Base-by-base conservation (phyloP, 2,888 invertebrate genomes). In the Lasiommata megera region DNA sequence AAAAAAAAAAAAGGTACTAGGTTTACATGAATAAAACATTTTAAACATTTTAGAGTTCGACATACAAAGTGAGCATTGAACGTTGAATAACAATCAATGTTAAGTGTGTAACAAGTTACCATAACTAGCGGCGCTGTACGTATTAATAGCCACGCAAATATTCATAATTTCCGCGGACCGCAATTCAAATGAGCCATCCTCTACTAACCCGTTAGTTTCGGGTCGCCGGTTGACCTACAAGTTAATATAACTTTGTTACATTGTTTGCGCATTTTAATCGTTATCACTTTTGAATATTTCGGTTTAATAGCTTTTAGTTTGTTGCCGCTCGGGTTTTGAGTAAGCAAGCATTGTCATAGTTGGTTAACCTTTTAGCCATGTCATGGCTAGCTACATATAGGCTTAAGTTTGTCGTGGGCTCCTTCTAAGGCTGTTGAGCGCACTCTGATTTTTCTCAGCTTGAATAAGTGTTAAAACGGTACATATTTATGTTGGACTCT, bases 131-230 rank as follows among this genome's bases (percentile, higher is more conserved):
- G 12, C 62, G 63, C 64, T 64, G 63, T 60, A n/a, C n/a, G n/a
- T n/a, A 71, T 74, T 76, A 74, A 76, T 74, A 71, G 68, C 67
- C 67, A 74, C 72, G 70, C 70, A 76, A 77, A 79, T 79, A 79
- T 80, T 78, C 76, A 80, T 78, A 77, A 63, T 63, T 78, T 69
- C 71, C 65, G 67, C 74, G 69, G 72, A 76, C 73, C 68, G 73
- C 70, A 74, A 82, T 80, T 80, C 74, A 82, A 83, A 83, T 82
- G 71, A 60, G 74, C 70, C 59, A 71, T 71, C 29, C 16, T 16
- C 28, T n/a, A n/a, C n/a, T 12, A 31, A n/a, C 77, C 76, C 72
- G 80, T 76, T 58, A 54, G 58, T 61, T 59, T 60, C 52, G 29
- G 76, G 79, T 77, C 74, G 46, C 47, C 57, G 31, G 60, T 48